A percentile compares a stretch with the other conserved stretches of the same genome.
phyloP scores from a whole-genome alignment of 2,113 vertebrate species.

The Labeo rohita region DNA sequence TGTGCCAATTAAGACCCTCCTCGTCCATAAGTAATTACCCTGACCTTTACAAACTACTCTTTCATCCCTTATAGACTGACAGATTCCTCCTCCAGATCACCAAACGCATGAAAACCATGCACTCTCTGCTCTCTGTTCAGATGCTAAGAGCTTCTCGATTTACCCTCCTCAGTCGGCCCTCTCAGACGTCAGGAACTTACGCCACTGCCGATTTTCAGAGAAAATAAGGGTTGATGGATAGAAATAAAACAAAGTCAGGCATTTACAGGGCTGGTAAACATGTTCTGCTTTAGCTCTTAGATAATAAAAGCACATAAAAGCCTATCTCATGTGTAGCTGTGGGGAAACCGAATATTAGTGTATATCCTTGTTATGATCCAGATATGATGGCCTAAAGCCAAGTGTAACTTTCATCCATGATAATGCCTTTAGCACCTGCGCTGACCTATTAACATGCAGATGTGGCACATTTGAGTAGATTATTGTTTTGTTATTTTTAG shows the following conservation, averaged over 20 bases:
- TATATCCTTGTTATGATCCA: constrained; percentile 3
- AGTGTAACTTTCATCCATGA: background rate
- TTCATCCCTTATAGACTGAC: constrained; percentile 23
- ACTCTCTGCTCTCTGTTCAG: constrained; percentile 18
- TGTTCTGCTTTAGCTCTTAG: background rate
- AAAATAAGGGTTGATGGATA: background rate
- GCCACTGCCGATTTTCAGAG: background rate
- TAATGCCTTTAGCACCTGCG: background rate
- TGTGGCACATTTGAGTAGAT: background rate
- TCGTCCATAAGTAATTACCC: constrained; percentile 49
- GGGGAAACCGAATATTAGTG: background rate
- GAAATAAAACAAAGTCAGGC: background rate
- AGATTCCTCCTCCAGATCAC: constrained; percentile 19
- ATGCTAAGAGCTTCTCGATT: constrained; percentile 33
- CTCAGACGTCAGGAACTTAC: background rate
- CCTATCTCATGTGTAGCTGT: background rate
- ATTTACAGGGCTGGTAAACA: constrained; percentile 10
- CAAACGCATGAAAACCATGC: background rate
- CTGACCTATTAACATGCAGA: background rate
- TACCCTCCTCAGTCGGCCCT: background rate
- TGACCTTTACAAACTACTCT: constrained; percentile 52
- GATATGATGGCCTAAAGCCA: background rate
- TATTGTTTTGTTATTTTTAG: constrained; percentile 7
- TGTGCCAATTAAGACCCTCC: constrained; percentile 34
- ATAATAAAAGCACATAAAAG: constrained; percentile 15